phyloP scores from a whole-genome alignment of 2,888 invertebrate species.

The Troilus luridus region DNA sequence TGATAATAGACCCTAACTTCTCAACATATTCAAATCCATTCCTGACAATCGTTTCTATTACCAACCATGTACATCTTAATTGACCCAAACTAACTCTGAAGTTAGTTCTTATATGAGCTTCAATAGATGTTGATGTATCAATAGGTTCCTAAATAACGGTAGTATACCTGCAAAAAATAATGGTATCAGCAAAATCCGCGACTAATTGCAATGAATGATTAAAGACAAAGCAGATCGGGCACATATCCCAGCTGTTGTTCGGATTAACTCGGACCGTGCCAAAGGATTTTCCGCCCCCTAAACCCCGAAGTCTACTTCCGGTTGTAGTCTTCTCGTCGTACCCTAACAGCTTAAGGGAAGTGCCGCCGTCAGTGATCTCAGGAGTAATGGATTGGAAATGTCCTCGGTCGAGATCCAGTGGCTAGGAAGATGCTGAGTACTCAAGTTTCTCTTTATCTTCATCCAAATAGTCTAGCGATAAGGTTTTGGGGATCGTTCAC shows the following conservation, averaged over 20 bases:
- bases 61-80: no score
- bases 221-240: conserved; percentile 24
- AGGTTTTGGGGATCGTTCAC: not conserved
- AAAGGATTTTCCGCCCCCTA: conserved; percentile 25
- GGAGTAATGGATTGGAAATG: not conserved
- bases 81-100: no score
- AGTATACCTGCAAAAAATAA: not conserved
- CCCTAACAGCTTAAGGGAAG: not conserved
- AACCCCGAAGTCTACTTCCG: conserved; percentile 39
- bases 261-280: not conserved
- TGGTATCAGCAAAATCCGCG: not conserved
- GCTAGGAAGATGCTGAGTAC: not conserved
- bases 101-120: not conserved
- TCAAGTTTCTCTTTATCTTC: not conserved
- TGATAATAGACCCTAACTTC: no score
- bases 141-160: not conserved
- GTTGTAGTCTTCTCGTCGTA: not conserved
- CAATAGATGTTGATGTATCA: not conserved
- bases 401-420: not conserved
- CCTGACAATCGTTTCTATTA: no score
- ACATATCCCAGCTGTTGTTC: conserved; percentile 27
- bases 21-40: no score
- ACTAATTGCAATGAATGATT: not conserved
- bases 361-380: not conserved
- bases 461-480: not conserved